phyloP scores from a whole-genome alignment of 1,140 invertebrate genomes.

The Dermatophagoides farinae region DNA sequence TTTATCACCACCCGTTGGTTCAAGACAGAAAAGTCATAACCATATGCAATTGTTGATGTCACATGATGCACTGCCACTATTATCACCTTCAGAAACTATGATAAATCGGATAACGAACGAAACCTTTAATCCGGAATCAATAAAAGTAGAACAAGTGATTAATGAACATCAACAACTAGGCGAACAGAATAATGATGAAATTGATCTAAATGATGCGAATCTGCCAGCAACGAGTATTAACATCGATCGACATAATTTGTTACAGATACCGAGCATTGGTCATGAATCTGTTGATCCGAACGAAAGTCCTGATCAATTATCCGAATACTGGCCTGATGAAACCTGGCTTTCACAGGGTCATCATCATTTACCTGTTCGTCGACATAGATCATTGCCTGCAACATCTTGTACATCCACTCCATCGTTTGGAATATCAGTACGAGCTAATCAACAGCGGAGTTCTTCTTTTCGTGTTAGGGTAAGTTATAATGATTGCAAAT shows the following conservation, averaged over 20 bases:
- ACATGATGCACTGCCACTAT: neutral
- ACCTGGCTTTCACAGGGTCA: too few species aligned
- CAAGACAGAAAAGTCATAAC: neutral
- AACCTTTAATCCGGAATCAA: neutral
- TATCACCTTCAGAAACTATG: neutral
- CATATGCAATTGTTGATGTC: neutral
- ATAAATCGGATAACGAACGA: neutral
- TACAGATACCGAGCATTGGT: neutral
- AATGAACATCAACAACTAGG: neutral
- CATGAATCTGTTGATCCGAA: too few species aligned
- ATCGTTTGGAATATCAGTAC: conserved; percentile 7
- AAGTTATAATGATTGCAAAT: neutral
- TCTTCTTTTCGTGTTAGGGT: conserved; percentile 17
- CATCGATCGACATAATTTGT: neutral
- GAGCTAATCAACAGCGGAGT: conserved; percentile 15
- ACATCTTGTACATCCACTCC: conserved; percentile 8
- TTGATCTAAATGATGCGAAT: neutral
- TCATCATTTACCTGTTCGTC: conserved; percentile 13
- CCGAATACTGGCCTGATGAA: too few species aligned
- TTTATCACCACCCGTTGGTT: too few species aligned
- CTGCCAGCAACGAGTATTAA: neutral
- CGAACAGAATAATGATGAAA: neutral
- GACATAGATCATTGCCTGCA: conserved; percentile 18
- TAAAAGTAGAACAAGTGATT: neutral
- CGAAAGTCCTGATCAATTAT: too few species aligned